Percentiles rank a stretch among this genome's conserved stretches.
Conservation (phyloP, 1,140 invertebrate genomes). For the Sitophilus oryzae region DNA sequence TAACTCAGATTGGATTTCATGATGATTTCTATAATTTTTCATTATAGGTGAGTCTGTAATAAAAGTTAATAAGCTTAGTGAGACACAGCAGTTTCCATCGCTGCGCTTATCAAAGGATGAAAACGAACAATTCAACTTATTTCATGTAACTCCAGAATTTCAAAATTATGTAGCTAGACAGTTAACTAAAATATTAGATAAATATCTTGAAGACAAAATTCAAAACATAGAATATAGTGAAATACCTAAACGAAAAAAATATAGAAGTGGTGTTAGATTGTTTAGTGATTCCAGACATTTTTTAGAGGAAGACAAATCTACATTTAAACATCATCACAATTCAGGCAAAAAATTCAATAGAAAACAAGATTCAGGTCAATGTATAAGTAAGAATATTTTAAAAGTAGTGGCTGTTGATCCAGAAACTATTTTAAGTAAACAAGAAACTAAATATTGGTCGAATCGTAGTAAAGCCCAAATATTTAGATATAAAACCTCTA, state of each 20-base stretch:
- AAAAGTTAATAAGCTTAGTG: conserved; percentile 2
- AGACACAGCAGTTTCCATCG: conserved; percentile 15
- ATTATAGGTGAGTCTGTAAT: conserved; percentile 10
- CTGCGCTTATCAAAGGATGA: conserved; percentile 25
- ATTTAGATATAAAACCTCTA: conserved; percentile 26
- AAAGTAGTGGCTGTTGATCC: conserved; percentile 26
- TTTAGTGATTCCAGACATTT: conserved; percentile 28
- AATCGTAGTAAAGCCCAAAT: conserved; percentile 30
- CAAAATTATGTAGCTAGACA: conserved; percentile 33
- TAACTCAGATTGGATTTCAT: background rate
- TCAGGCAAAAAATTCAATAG: background rate
- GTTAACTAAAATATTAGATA: conserved; percentile 27
- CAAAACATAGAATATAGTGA: conserved; percentile 5
- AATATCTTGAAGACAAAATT: conserved; percentile 25
- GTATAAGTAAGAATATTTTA: conserved; percentile 18
- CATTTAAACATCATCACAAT: background rate
- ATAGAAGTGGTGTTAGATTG: conserved; percentile 30
- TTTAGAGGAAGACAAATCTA: conserved; percentile 17
- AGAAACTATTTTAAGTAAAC: conserved; percentile 32
- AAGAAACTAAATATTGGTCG: conserved; percentile 32
- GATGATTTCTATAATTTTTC: background rate
- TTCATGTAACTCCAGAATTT: conserved; percentile 35
- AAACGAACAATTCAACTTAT: conserved; percentile 31
- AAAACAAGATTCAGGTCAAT: conserved; percentile 1
- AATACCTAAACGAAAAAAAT: conserved; percentile 14